Evolutionary conservation across 2,113 vertebrate genomes (phyloP).

Genomic region (Pteruthius melanotis): DNA sequence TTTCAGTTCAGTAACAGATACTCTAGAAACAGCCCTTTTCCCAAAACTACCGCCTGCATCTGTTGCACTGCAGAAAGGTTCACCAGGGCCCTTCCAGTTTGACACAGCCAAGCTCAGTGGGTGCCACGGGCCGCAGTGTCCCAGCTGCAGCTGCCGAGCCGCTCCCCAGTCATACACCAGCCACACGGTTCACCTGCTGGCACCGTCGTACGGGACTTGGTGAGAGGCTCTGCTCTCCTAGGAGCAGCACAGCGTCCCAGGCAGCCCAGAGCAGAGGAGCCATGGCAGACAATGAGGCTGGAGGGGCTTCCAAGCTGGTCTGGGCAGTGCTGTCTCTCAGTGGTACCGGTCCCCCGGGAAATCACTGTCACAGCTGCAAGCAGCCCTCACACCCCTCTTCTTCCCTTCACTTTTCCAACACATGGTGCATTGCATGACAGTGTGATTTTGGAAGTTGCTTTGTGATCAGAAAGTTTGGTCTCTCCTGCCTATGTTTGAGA

Average conservation of each 20-base stretch:
- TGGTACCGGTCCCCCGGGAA: rapidly evolving
- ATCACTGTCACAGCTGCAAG: background rate
- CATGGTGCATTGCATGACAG: rapidly evolving
- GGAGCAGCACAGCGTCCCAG: background rate
- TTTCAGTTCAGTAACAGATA: background rate
- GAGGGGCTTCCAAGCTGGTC: background rate
- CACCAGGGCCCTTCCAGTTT: background rate
- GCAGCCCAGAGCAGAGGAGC: background rate
- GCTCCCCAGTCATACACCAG: rapidly evolving
- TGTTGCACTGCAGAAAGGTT: background rate
- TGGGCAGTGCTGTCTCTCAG: rapidly evolving
- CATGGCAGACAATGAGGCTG: background rate
- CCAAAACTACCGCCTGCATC: background rate
- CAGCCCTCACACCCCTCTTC: background rate
- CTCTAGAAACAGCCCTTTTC: background rate
- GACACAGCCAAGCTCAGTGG: background rate
- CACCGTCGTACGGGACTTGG: rapidly evolving
- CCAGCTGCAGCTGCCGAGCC: background rate
- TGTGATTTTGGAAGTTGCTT: background rate
- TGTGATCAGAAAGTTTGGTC: background rate
- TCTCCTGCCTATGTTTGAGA: background rate
- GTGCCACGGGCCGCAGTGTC: rapidly evolving
- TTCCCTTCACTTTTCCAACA: background rate
- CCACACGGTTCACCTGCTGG: rapidly evolving
- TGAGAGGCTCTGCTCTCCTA: background rate